phyloP scores from a whole-genome alignment of 1,140 invertebrate genomes.

The Mesaphorura yosii region DNA sequence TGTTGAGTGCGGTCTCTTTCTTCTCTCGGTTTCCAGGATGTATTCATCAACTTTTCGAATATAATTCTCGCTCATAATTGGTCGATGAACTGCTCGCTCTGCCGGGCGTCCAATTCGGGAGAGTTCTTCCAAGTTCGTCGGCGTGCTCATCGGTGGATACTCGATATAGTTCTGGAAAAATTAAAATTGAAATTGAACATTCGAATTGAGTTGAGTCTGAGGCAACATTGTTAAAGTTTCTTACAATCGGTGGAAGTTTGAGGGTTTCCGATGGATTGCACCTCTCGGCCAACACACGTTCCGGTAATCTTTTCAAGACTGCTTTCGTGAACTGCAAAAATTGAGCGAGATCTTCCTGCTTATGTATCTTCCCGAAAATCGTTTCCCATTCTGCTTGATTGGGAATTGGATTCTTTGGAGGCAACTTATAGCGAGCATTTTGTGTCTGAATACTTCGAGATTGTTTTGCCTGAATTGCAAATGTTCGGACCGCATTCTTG shows the following conservation, averaged over 20 bases:
- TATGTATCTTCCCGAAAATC: too few species aligned
- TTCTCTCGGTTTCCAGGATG: constrained; percentile 27
- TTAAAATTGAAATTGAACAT: too few species aligned
- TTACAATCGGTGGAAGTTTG: constrained; percentile 15
- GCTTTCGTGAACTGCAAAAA: too few species aligned
- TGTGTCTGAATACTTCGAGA: too few species aligned
- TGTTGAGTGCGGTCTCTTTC: constrained; percentile 27
- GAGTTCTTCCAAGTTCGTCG: constrained; percentile 19
- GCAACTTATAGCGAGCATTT: too few species aligned
- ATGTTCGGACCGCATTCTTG: constrained; percentile 2
- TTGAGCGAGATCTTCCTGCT: too few species aligned
- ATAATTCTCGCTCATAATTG: constrained; percentile 20
- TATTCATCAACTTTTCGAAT: constrained; percentile 29
- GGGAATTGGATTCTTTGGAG: too few species aligned
- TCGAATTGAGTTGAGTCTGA: too few species aligned
- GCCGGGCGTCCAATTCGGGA: constrained; percentile 8
- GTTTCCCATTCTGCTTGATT: too few species aligned
- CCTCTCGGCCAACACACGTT: too few species aligned
- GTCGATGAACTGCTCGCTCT: constrained; percentile 17
- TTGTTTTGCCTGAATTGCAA: too few species aligned
- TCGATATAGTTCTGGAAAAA: constrained; percentile 12
- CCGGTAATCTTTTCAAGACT: too few species aligned
- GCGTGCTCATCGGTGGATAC: not conserved
- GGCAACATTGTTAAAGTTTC: not conserved
- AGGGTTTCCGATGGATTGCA: constrained; percentile 4